phyloP scores from a whole-genome alignment of 2,888 invertebrate species.

The Pseudeuparius sepicola region DNA sequence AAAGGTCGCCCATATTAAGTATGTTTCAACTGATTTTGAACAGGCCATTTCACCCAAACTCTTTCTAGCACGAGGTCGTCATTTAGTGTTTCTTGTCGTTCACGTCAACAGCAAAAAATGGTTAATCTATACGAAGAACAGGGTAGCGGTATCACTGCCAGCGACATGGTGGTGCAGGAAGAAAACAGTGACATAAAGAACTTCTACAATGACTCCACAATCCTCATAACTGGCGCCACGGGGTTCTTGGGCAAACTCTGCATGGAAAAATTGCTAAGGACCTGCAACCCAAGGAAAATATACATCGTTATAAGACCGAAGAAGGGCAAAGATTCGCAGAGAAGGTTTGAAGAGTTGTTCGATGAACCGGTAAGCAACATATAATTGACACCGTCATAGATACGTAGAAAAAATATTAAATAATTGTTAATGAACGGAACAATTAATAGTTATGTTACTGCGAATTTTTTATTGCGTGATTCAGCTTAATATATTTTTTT shows the following conservation, averaged over 20 bases:
- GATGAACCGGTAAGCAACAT: constrained; percentile 46
- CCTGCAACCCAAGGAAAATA: constrained; percentile 30
- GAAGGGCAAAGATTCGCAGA: constrained; percentile 29
- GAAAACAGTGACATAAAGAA: constrained; percentile 29
- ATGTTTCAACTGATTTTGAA: too few relatives aligned
- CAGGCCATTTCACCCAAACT: too few relatives aligned
- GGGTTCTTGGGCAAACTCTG: constrained; percentile 38
- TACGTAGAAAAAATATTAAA: too few relatives aligned
- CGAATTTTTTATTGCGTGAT: too few relatives aligned
- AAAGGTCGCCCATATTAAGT: too few relatives aligned
- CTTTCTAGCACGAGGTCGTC: too few relatives aligned
- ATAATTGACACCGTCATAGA: too few relatives aligned
- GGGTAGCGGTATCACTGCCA: constrained; percentile 42
- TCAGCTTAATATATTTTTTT: constrained; percentile 17
- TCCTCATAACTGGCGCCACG: constrained; percentile 37
- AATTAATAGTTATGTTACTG: too few relatives aligned
- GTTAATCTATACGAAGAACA: constrained; percentile 32
- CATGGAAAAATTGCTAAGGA: constrained; percentile 32
- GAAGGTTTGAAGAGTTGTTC: constrained; percentile 45
- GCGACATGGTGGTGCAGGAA: constrained; percentile 39
- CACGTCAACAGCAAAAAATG: too few relatives aligned
- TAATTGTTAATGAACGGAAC: too few relatives aligned
- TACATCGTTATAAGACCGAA: constrained; percentile 33
- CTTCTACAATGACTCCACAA: constrained; percentile 30
- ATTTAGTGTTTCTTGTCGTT: too few relatives aligned